Evolutionary conservation across 2,113 vertebrate genomes (phyloP).

Genomic region (Chamaetylas fuelleborni): DNA sequence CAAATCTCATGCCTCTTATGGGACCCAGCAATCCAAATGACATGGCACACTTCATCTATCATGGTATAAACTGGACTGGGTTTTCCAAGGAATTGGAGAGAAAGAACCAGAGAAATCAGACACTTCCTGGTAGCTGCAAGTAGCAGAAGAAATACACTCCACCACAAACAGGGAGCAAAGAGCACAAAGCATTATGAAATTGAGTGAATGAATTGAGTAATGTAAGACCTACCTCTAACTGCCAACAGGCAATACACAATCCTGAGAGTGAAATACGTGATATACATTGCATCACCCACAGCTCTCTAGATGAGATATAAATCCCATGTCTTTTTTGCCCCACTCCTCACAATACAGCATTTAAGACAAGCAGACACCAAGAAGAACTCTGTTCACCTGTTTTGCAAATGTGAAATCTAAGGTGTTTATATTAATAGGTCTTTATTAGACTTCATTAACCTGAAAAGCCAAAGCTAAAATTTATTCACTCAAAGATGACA

Average conservation of each 20-base stretch:
- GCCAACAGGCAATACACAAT: slow-evolving; percentile 4
- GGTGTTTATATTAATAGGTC: background rate
- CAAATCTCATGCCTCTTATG: background rate
- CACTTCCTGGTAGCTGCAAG: background rate
- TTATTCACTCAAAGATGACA: background rate
- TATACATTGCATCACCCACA: slow-evolving; percentile 38
- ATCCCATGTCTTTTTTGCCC: background rate
- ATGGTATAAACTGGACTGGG: background rate
- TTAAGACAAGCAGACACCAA: background rate
- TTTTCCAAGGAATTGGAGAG: background rate
- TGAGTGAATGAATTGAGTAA: slow-evolving; percentile 29
- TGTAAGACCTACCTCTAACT: background rate
- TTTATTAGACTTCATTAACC: background rate
- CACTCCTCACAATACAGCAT: accelerated
- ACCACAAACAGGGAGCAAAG: background rate
- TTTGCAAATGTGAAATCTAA: background rate
- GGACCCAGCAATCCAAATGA: background rate
- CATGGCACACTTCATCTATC: background rate
- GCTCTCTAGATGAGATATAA: background rate
- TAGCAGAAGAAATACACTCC: background rate
- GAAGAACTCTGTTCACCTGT: background rate
- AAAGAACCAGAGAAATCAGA: background rate
- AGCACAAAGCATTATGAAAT: slow-evolving; percentile 36
- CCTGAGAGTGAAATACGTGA: slow-evolving; percentile 7
- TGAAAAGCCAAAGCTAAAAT: background rate